Percentiles rank a stretch among this genome's conserved stretches.
These are phyloP conservation scores for Triplophysa bombifrons DNA, from an alignment of 2,797 vertebrate species.

Conservation along the genomic window DNA sequence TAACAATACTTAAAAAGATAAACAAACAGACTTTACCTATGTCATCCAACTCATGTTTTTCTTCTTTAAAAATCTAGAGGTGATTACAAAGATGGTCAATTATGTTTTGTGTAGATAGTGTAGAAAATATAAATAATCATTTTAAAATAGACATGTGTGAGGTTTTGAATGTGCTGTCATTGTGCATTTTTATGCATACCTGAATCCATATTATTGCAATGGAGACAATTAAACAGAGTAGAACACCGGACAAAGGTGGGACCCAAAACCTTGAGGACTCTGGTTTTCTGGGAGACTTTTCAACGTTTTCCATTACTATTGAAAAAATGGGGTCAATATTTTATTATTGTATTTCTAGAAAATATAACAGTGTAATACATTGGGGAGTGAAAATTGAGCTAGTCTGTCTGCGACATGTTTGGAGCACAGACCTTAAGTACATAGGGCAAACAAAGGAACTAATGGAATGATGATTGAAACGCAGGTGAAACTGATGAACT, in stretches of 20 bases:
- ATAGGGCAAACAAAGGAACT: too few species aligned
- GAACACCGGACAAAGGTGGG: neutral
- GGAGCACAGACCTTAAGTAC: too few species aligned
- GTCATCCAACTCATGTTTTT: neutral
- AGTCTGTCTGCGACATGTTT: too few species aligned
- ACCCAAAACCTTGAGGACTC: neutral
- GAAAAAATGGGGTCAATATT: neutral
- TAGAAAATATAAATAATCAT: neutral
- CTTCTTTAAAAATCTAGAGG: neutral
- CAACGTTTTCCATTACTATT: neutral
- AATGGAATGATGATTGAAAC: too few species aligned
- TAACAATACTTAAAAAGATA: neutral
- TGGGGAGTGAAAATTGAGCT: too few species aligned
- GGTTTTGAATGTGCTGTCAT: too few species aligned
- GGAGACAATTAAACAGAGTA: neutral
- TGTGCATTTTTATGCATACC: neutral
- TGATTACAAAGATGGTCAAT: neutral
- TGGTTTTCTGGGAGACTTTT: neutral
- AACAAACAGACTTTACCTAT: slow-evolving; percentile 4
- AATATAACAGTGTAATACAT: too few species aligned
- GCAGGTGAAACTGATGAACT: too few species aligned
- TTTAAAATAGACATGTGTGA: neutral
- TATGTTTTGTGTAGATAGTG: too few species aligned
- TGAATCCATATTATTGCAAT: neutral
- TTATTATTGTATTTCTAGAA: too few species aligned